These are phyloP conservation scores for Drosophila burlai DNA, from an alignment of 1,140 invertebrate genomes.

Conservation along the genomic window DNA sequence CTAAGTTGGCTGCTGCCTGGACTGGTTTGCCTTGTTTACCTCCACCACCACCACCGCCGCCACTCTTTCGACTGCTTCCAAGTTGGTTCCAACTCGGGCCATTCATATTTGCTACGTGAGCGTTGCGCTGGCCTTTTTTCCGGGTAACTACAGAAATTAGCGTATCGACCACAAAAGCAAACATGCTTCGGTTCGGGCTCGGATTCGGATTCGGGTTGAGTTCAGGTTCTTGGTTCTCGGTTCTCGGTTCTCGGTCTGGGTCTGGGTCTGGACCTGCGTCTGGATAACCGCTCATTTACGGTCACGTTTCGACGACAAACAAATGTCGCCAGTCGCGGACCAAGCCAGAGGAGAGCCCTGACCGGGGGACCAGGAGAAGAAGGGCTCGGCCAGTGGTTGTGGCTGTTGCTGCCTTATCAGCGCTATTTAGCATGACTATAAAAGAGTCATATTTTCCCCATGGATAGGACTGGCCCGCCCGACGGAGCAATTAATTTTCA, in stretches of 20 bases:
- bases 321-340: slow-evolving; percentile 11
- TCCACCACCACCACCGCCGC: slow-evolving; percentile 9
- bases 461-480: slow-evolving; percentile 31
- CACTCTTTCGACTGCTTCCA: slow-evolving; percentile 17
- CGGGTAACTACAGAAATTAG: slow-evolving; percentile 78
- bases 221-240: slow-evolving; percentile 24
- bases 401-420: slow-evolving; percentile 33
- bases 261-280: slow-evolving; percentile 33
- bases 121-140: slow-evolving; percentile 66
- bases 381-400: slow-evolving; percentile 9
- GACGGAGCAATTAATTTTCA: slow-evolving; percentile 62
- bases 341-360: not conserved
- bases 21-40: slow-evolving; percentile 70
- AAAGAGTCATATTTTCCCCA: slow-evolving; percentile 56
- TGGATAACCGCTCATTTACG: slow-evolving; percentile 43
- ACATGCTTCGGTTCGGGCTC: slow-evolving; percentile 51
- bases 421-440: slow-evolving; percentile 44
- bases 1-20: slow-evolving; percentile 62
- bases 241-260: slow-evolving; percentile 16
- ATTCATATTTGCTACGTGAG: slow-evolving; percentile 78
- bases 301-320: slow-evolving; percentile 62
- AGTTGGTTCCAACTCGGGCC: slow-evolving; percentile 23
- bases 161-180: slow-evolving; percentile 81
- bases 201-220: slow-evolving; percentile 5
- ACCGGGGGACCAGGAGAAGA: slow-evolving; percentile 1